Evolutionary conservation across 2,888 invertebrate genomes (phyloP), one percentile per base, ranked within the genome.

Genomic region (Cryptocheilus praepositus): DNA sequence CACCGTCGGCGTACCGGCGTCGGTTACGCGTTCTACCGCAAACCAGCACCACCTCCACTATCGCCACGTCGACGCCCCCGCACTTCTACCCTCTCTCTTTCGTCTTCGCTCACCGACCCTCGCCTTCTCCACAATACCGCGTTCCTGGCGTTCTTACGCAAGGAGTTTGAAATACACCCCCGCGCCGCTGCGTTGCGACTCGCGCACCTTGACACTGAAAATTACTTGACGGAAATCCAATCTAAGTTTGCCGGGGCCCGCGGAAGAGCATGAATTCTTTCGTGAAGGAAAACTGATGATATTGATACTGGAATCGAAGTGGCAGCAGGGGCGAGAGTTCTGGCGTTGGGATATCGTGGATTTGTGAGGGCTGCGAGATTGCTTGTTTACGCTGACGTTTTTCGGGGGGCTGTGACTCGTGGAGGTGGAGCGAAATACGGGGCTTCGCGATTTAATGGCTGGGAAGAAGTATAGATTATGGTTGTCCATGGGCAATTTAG

Each of bases 121-220:
- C 49, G 36, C 36, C 1, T 11, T 36, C 36, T 5, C 61, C 43
- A 49, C 54, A 55, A 53, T 61, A 57, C 58, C 70, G 71, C 77
- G 76, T 78, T 74, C 77, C 76, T 70, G 49, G 70, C 77, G 78
- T 78, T 78, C 77, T 78, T 76, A 78, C 67, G 66, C 55, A 57
- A 72, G 70, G 36, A 67, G 77, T 67, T 63, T 72, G 67, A 52
- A 67, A 76, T 76, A 71, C 60, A 59, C 65, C 62, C 56, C 59
- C 57, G 18, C 54, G 18, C 54, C 36, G 54, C 36, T 36, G 8
- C 11, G 11, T 19, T 45, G 44, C 53, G 44, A 43, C 57, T 64
- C 54, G 46, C 46, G 51, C 46, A 36, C 60, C 70, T 69, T 70
- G 70, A 70, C 70, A 69, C 69, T 64, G 69, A 69, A 53, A 36